Conservation (phyloP, 2,888 invertebrate species). For the Sepioteuthis lessoniana region DNA sequence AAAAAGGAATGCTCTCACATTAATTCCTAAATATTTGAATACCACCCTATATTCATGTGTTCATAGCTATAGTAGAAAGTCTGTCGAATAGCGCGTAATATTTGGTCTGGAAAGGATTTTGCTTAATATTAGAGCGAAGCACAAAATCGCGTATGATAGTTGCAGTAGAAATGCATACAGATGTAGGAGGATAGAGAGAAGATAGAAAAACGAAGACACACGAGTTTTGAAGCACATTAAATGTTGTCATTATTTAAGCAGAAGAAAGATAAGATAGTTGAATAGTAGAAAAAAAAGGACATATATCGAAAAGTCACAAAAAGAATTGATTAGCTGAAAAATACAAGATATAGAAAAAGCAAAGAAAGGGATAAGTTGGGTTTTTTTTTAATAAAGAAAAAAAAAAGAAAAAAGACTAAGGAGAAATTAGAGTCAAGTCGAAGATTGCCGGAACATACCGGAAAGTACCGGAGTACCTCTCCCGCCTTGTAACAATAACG, state of each 20-base stretch:
- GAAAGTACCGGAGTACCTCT: not conserved
- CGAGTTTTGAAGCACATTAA: not conserved
- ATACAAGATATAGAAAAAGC: not conserved
- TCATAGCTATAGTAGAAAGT: not conserved
- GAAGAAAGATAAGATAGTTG: not conserved
- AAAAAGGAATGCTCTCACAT: too few relatives aligned
- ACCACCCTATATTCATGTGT: not conserved
- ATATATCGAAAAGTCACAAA: too few relatives aligned
- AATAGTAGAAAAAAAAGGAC: not conserved
- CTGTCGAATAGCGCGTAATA: not conserved
- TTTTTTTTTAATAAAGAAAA: too few relatives aligned
- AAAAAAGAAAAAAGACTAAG: not conserved
- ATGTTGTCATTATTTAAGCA: not conserved
- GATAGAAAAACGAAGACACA: not conserved
- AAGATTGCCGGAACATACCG: not conserved
- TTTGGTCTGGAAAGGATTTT: not conserved
- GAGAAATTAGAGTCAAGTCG: not conserved
- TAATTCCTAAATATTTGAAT: not conserved
- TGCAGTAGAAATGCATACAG: not conserved
- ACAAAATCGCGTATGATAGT: not conserved
- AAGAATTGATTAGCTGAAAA: not conserved
- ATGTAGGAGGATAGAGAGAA: not conserved
- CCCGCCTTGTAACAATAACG: constrained; percentile 1
- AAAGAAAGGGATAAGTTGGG: too few relatives aligned
- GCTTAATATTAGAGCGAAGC: not conserved